Percentiles rank a stretch among this genome's conserved stretches.
Evolutionary conservation across 35 echinoderm and acorn worm species (phyloP).

Genomic region (Strongylocentrotus purpuratus): DNA sequence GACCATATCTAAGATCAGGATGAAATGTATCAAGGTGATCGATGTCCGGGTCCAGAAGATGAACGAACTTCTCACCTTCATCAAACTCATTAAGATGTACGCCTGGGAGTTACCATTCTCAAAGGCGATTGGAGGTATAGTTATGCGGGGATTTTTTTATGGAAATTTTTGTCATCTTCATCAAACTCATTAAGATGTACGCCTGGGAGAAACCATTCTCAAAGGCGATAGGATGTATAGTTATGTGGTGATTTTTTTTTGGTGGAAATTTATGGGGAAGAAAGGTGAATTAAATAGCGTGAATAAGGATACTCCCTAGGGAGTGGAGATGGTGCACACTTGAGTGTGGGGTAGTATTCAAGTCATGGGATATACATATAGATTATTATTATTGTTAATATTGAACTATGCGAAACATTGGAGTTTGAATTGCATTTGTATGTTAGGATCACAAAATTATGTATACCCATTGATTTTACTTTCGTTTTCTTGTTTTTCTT

Average conservation of each 20-base stretch:
- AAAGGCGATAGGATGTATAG: conserved; percentile 73
- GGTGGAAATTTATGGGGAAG: too few relatives aligned
- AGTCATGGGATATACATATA: too few relatives aligned
- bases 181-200: conserved; percentile 99
- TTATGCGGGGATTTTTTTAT: too few relatives aligned
- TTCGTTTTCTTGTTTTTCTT: background rate
- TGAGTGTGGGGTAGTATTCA: too few relatives aligned
- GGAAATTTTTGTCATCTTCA: background rate
- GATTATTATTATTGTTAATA: too few relatives aligned
- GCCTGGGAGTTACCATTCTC: conserved; percentile 95
- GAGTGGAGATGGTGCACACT: too few relatives aligned
- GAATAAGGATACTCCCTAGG: too few relatives aligned
- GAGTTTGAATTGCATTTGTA: background rate
- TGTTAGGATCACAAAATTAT: too few relatives aligned
- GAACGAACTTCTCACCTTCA: conserved; percentile 86
- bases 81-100: conserved; percentile 99
- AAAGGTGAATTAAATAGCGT: too few relatives aligned
- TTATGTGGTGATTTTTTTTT: too few relatives aligned
- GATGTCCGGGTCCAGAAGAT: conserved; percentile 89
- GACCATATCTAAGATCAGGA: conserved; percentile 56
- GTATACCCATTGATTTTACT: background rate
- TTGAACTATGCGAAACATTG: too few relatives aligned
- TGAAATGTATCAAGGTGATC: conserved; percentile 76
- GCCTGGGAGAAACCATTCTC: conserved; percentile 96
- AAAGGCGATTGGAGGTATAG: conserved; percentile 74